phyloP scores from a whole-genome alignment of 2,113 vertebrate genomes.

The Sprattus sprattus region DNA sequence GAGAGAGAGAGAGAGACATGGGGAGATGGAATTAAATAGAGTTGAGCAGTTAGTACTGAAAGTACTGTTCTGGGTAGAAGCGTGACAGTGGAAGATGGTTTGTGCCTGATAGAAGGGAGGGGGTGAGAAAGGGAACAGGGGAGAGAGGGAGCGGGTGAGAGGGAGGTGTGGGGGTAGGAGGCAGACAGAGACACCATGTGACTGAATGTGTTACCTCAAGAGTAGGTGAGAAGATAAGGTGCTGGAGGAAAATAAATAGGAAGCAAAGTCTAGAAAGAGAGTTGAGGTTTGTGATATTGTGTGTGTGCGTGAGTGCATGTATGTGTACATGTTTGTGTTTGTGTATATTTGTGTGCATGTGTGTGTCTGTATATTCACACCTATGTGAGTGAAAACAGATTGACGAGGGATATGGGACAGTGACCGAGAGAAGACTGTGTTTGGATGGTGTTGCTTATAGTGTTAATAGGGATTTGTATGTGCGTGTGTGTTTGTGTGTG shows the following conservation, averaged over 20 bases:
- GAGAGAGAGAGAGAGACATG: no score
- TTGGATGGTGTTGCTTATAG: no score
- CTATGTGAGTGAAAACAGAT: no score
- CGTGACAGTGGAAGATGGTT: no score
- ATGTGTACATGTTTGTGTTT: neutral
- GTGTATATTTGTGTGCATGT: neutral
- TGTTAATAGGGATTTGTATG: neutral
- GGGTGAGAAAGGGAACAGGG: no score
- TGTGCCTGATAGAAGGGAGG: no score
- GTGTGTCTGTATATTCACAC: neutral
- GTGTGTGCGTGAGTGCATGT: neutral
- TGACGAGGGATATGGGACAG: neutral
- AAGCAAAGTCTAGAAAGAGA: no score
- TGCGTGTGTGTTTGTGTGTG: neutral
- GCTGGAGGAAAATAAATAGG: no score
- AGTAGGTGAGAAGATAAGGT: no score
- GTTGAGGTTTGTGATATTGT: neutral
- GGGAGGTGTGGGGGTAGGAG: neutral
- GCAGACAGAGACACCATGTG: neutral
- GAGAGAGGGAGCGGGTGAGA: neutral
- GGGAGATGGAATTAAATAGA: no score
- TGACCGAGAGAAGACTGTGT: neutral
- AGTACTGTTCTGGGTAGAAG: no score
- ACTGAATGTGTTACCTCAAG: neutral
- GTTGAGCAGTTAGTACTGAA: no score